Conservation (phyloP, 53 echinoderm and acorn worm genomes). For the Antedon mediterranea region DNA sequence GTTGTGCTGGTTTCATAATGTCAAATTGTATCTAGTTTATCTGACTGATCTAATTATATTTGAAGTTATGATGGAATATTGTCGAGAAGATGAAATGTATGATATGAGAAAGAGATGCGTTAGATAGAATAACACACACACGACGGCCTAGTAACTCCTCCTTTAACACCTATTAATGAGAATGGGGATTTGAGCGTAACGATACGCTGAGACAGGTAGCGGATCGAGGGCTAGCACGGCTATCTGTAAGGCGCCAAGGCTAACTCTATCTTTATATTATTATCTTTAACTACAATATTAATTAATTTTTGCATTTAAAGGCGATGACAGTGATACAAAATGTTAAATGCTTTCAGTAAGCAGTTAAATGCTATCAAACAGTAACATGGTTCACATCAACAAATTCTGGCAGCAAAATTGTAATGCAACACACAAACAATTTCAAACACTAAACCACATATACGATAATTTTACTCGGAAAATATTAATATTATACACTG, state of each 20-base stretch:
- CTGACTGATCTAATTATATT: background rate
- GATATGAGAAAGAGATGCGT: background rate
- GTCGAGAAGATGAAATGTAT: background rate
- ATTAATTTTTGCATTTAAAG: background rate
- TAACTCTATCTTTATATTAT: background rate
- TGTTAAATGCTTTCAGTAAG: too few relatives aligned
- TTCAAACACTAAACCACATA: too few relatives aligned
- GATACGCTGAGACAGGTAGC: background rate
- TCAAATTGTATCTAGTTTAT: background rate
- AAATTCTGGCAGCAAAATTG: too few relatives aligned
- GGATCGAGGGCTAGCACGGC: background rate
- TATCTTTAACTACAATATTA: background rate
- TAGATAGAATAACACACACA: background rate
- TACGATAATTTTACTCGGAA: too few relatives aligned
- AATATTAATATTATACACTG: too few relatives aligned
- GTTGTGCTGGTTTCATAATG: background rate
- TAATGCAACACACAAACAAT: too few relatives aligned
- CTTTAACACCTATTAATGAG: background rate
- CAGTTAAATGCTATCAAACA: too few relatives aligned
- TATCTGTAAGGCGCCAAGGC: background rate
- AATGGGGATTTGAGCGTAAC: background rate
- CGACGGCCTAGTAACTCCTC: background rate
- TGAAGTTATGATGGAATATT: background rate
- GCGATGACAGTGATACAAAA: background rate
- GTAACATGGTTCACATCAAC: too few relatives aligned